Evolutionary conservation across 2,888 invertebrate species (phyloP).

Genomic region (Hemithea aestivaria): DNA sequence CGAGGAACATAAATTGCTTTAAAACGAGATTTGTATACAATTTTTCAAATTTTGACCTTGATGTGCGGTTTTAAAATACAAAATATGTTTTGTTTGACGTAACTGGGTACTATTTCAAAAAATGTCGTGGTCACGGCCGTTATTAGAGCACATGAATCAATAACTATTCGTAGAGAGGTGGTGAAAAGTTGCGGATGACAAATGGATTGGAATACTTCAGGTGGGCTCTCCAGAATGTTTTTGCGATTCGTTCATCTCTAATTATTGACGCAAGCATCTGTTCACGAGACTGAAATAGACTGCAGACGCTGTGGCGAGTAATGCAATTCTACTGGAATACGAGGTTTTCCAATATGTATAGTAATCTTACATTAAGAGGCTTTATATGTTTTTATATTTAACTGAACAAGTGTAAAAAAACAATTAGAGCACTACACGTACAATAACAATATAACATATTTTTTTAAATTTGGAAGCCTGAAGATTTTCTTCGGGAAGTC

Average conservation of each 20-base stretch:
- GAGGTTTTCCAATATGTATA: too few relatives aligned
- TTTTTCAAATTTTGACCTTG: conserved; percentile 37
- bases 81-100: conserved; percentile 60
- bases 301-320: conserved; percentile 24
- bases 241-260: conserved; percentile 19
- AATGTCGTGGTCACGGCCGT: conserved; percentile 41
- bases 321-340: not conserved
- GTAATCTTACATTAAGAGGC: too few relatives aligned
- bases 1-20: conserved; percentile 28
- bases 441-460: too few relatives aligned
- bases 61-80: conserved; percentile 44
- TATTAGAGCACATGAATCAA: conserved; percentile 61
- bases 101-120: conserved; percentile 56
- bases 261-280: conserved; percentile 21
- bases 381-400: too few relatives aligned
- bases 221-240: conserved; percentile 29
- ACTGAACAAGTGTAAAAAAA: too few relatives aligned
- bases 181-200: conserved; percentile 54
- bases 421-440: too few relatives aligned
- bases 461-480: too few relatives aligned
- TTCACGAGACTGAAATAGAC: conserved; percentile 21
- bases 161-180: conserved; percentile 55
- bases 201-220: conserved; percentile 47
- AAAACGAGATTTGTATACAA: conserved; percentile 26
- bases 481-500: too few relatives aligned